Evolutionary conservation across 1,140 invertebrate species (phyloP), one percentile per base, ranked within the genome.

Genomic region (Drosophila pandora): DNA sequence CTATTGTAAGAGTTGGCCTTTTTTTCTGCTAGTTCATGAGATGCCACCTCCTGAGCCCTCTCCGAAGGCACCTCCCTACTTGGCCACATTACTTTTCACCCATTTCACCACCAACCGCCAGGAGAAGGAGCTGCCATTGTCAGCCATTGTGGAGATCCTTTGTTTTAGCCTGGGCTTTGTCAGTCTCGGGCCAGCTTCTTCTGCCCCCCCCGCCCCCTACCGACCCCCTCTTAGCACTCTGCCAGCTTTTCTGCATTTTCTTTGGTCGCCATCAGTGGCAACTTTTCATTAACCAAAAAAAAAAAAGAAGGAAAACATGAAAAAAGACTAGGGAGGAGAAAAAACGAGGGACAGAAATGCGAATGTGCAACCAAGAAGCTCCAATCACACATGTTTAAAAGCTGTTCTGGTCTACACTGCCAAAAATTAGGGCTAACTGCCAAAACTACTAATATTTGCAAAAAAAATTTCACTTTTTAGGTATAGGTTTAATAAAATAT

Each of bases 221-320:
- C 41, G 21, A n/a, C 41, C 39, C 39, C 39, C 10, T 13, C n/a
- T 41, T 21, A 21, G 17, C 41, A 12, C 53, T 22, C 22, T 30
- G 4, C 58, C 34, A 21, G 47, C 32, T 53, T 25, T 53, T 43
- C 63, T 67, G 63, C 60, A 64, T 52, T 64, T 67, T 67, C 63
- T 32, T 65, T 63, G 59, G 58, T 25, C 58, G 55, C 70, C 82
- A 67, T 76, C 71, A 83, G 67, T 85, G 49, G 68, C 72, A 80
- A 81, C 53, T 80, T 84, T 85, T 84, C 73, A 84, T 85, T 84
- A 84, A 73, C 70, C 59, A 56, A 64, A 63, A 69, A 53, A 65
- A 7, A 43, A 28, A 28, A 43, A 50, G 55, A 4, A 41, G 28
- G 25, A 30, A 17, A 47, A 25, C 17, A 12, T 17, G 7, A 5